Conservation (phyloP, 1,140 invertebrate species). For the Musca vetustissima region DNA sequence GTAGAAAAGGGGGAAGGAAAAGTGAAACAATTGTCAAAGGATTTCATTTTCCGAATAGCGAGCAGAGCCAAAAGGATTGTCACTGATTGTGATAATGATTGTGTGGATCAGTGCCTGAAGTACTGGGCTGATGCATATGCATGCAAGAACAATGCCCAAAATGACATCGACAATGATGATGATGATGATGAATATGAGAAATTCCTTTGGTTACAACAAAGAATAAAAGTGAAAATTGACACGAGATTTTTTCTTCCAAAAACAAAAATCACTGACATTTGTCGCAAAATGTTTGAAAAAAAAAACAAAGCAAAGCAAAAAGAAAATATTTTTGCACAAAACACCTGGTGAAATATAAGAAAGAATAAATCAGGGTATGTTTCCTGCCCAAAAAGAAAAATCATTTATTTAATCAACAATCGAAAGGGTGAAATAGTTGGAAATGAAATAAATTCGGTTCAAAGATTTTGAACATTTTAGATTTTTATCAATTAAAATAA, state of each 20-base stretch:
- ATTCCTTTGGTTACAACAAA: background rate
- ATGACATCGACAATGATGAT: background rate
- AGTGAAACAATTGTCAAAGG: slow-evolving; percentile 25
- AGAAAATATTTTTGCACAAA: background rate
- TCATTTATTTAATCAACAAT: background rate
- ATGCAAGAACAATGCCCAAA: background rate
- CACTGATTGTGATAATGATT: slow-evolving; percentile 12
- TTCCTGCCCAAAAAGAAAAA: background rate
- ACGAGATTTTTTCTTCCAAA: slow-evolving; percentile 1
- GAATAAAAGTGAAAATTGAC: slow-evolving; percentile 20
- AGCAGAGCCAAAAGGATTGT: slow-evolving; percentile 10
- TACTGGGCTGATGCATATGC: too few species aligned
- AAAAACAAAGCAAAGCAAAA: background rate
- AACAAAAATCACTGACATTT: slow-evolving; percentile 1
- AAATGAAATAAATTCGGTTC: background rate
- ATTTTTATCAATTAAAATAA: background rate
- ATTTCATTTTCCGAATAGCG: slow-evolving; percentile 7
- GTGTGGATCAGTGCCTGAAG: background rate
- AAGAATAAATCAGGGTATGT: background rate
- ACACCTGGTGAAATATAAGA: slow-evolving; percentile 11
- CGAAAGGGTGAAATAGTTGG: background rate
- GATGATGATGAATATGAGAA: slow-evolving; percentile 15
- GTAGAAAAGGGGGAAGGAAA: slow-evolving; percentile 35
- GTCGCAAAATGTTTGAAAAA: background rate
- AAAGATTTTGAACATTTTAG: slow-evolving; percentile 2